Percentiles rank a stretch among this genome's conserved stretches.
Conservation (phyloP, 2,797 vertebrate genomes). For the Smutsia temminckii region DNA sequence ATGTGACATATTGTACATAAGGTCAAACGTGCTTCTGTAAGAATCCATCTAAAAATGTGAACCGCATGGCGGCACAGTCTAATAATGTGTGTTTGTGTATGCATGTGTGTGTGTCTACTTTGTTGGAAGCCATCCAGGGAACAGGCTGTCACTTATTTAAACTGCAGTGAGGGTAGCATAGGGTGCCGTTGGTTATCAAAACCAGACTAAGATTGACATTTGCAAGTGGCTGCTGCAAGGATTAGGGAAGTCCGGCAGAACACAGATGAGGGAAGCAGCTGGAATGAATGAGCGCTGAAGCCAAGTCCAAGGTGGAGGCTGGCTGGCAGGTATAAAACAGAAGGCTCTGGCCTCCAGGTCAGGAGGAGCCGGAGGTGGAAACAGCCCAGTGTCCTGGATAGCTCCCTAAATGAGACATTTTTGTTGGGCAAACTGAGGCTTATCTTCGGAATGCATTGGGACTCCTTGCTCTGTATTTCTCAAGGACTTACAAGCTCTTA, state of each 20-base stretch:
- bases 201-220: not conserved
- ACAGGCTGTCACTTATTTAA: not conserved
- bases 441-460: not conserved
- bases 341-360: not conserved
- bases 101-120: not conserved
- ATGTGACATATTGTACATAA: not conserved
- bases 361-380: not conserved
- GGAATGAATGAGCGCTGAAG: not conserved
- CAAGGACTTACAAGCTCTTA: not conserved
- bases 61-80: not conserved
- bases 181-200: not conserved
- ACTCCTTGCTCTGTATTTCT: not conserved
- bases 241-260: not conserved
- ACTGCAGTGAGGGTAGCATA: not conserved
- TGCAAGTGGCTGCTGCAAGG: not conserved
- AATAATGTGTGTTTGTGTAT: not conserved
- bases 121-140: not conserved
- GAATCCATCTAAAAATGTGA: constrained; percentile 27
- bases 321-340: not conserved
- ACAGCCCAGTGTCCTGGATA: not conserved
- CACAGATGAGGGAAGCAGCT: not conserved
- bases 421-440: not conserved
- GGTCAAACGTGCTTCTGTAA: constrained; percentile 1
- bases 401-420: not conserved
- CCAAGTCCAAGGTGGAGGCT: not conserved